Evolutionary conservation across 2,888 invertebrate species (phyloP), one percentile per base, ranked within the genome.

Genomic region (Netelia virgata): DNA sequence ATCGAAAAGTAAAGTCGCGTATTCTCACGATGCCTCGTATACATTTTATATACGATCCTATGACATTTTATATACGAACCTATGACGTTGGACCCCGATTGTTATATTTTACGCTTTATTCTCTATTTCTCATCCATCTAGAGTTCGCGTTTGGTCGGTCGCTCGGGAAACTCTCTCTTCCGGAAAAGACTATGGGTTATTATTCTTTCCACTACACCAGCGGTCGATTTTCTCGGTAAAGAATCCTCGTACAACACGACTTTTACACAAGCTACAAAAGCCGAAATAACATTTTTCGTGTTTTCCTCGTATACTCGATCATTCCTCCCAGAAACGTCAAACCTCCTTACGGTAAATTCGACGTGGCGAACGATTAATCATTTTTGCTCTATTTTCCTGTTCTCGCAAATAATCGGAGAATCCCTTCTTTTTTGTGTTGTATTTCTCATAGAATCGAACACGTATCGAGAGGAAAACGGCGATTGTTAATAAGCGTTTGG

Each of bases 1-100:
- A 81, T 81, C 73, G 80, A 77, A 83, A 81, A 78, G 23, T 59
- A 81, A 72, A 72, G 53, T 64, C 64, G 41, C 18, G 47, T n/a
- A 43, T 16, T 41, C 53, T 53, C 36, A 28, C 28, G 28, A 28
- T 28, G 28, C 6, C 28, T 28, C 28, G 28, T 28, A 14, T 20
- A 63, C 59, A 59, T 28, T 28, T 57, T 50, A 53, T 70, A 64
- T 55, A 36, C 23, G 16, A 41, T 9, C 3, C 14, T 41, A 23
- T 18, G 55, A 64, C 16, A 36, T 43, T 57, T 57, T 50, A 53
- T 70, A 64, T 55, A 36, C 23, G 16, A 41, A 3, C 3, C 14
- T 41, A 23, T 18, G 55, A 64, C 16, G 50, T 43, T 57, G 55
- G 41, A 72, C 53, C 57, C 16, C 74, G 9, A 43, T 14, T 10